A percentile compares a stretch with the other conserved stretches of the same genome.
phyloP scores from a whole-genome alignment of 2,888 invertebrate genomes.

The Eretmocerus hayati region DNA sequence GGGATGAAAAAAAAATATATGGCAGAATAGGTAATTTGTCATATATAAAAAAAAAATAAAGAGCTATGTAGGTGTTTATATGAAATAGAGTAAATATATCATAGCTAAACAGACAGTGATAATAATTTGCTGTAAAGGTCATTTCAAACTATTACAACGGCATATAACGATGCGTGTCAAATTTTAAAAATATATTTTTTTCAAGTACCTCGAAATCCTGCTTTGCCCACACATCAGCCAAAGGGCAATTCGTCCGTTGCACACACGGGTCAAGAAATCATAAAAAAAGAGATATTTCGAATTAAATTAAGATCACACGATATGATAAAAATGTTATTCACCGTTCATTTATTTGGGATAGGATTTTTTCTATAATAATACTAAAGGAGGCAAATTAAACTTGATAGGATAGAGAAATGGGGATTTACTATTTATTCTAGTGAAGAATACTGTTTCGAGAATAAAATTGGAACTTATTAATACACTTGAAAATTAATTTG shows the following conservation, averaged over 20 bases:
- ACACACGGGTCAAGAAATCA: constrained; percentile 65
- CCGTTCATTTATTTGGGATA: too few relatives aligned
- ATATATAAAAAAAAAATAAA: constrained; percentile 5
- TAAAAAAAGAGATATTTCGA: constrained; percentile 21
- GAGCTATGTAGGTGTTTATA: constrained; percentile 15
- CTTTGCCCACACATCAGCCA: constrained; percentile 59
- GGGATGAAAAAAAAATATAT: constrained; percentile 8
- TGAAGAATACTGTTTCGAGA: too few relatives aligned
- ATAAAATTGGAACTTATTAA: too few relatives aligned
- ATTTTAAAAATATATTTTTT: constrained; percentile 42
- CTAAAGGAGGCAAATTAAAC: too few relatives aligned
- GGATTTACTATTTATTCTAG: too few relatives aligned
- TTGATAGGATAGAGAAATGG: too few relatives aligned
- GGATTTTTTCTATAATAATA: too few relatives aligned
- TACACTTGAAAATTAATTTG: too few relatives aligned
- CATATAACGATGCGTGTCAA: constrained; percentile 28
- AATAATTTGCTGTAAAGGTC: constrained; percentile 22
- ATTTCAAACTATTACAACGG: constrained; percentile 22
- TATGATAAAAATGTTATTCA: too few relatives aligned
- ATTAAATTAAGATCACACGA: too few relatives aligned
- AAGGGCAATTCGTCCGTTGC: constrained; percentile 21
- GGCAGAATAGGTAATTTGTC: too few relatives aligned
- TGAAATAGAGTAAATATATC: constrained; percentile 14
- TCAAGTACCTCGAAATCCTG: constrained; percentile 80
- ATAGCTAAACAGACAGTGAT: constrained; percentile 22